Conservation (phyloP, 1,140 invertebrate genomes). For the Aphelinus atriplicis region DNA sequence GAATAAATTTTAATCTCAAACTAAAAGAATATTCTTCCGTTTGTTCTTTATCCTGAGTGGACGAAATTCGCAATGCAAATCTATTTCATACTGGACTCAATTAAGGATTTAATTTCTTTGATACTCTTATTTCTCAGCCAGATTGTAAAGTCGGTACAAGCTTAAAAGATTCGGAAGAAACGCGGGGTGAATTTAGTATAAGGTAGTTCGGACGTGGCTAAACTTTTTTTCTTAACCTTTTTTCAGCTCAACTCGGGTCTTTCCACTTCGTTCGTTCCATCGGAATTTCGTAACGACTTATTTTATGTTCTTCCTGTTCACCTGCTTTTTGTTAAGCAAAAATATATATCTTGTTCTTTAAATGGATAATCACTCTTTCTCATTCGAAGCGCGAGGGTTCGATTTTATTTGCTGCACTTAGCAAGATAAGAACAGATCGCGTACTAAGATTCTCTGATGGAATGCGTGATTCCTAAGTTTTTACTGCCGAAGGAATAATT, state of each 20-base stretch:
- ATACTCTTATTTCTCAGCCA: conserved; percentile 1
- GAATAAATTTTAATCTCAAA: too few species aligned
- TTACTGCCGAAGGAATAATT: neutral
- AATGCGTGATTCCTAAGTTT: neutral
- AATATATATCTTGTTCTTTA: conserved; percentile 27
- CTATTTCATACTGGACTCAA: too few species aligned
- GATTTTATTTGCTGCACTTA: conserved; percentile 9
- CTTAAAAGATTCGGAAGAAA: conserved; percentile 32
- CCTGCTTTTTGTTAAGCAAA: conserved; percentile 19
- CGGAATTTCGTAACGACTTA: conserved; percentile 33
- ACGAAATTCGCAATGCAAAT: too few species aligned
- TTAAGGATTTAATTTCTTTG: too few species aligned
- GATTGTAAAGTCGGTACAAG: conserved; percentile 1
- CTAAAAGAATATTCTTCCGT: too few species aligned
- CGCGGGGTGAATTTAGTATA: conserved; percentile 24
- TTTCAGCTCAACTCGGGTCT: neutral
- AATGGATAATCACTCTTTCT: conserved; percentile 33
- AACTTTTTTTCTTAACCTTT: conserved; percentile 3
- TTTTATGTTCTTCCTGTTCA: conserved; percentile 36
- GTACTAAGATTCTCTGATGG: neutral
- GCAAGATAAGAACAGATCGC: neutral
- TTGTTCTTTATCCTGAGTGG: too few species aligned
- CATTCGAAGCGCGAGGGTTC: conserved; percentile 11
- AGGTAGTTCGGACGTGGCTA: conserved; percentile 19
- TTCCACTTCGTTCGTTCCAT: conserved; percentile 9